These are phyloP conservation scores for Trachymyrmex cornetzi DNA, from an alignment of 1,140 invertebrate genomes.

Conservation along the genomic window DNA sequence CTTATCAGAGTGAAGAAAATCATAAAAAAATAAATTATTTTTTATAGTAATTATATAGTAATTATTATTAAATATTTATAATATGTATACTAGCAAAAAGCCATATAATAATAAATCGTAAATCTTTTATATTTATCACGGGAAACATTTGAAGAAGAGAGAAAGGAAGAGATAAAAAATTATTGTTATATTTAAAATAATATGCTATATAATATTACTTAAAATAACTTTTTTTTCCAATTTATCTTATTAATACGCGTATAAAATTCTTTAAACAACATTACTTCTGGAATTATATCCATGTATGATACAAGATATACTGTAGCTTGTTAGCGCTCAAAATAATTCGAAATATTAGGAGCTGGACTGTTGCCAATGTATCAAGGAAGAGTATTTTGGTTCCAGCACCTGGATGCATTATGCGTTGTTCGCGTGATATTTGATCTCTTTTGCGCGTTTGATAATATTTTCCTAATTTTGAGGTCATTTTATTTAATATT, in stretches of 20 bases:
- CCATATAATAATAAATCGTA: background rate
- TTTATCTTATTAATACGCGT: background rate
- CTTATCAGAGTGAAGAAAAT: background rate
- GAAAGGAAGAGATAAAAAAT: background rate
- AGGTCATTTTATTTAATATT: background rate
- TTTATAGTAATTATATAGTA: background rate
- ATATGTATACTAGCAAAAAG: background rate
- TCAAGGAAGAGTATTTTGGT: conserved; percentile 68
- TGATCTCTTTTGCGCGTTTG: conserved; percentile 2
- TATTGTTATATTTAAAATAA: conserved; percentile 4
- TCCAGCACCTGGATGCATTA: conserved; percentile 62
- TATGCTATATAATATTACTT: background rate
- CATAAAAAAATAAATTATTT: conserved; percentile 4
- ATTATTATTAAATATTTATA: background rate
- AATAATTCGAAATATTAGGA: conserved; percentile 68
- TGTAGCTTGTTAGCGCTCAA: conserved; percentile 58
- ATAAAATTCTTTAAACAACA: background rate
- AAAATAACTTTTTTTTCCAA: conserved; percentile 14
- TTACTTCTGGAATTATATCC: background rate
- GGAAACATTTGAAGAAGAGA: background rate
- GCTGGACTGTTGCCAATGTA: conserved; percentile 65
- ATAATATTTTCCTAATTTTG: background rate
- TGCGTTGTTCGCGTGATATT: conserved; percentile 46
- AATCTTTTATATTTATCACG: background rate
- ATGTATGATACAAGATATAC: background rate